Base-by-base conservation (phyloP, 2,888 invertebrate genomes). In the Alloplasta piceator region DNA sequence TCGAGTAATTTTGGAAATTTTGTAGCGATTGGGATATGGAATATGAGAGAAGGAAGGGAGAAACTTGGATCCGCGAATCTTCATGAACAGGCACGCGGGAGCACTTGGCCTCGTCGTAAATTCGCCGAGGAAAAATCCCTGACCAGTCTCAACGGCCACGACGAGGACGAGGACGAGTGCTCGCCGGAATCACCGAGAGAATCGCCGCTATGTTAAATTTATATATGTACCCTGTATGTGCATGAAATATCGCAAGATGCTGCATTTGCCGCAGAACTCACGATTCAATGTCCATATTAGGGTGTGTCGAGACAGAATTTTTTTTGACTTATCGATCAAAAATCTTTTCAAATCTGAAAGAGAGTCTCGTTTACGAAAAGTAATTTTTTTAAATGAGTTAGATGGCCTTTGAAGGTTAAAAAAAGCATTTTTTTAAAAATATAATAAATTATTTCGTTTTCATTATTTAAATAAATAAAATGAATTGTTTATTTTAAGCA, bases 101-200 rank as follows among this genome's bases (percentile, higher is more conserved):
- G 73, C 63, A 79, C 78, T 79, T 74, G 41, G 68, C 68, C 36
- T 70, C 78, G 67, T 75, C 75, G 75, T 80, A 80, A 80, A 80
- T 80, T 71, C 41, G 41, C 55, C 67, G 55, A 80, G 66, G 50
- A 75, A 71, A 61, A 71, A 77, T 67, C 66, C 61, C 60, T 75
- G 80, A 80, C 80, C 80, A 75, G 43, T 71, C 80, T 71, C 71
- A 80, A 80, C 60, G 50, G 58, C 46, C 26, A 68, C 55, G 68
- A 74, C 74, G 63, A 68, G 74, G 58, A 64, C 48, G 66, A 55
- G 58, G 60, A 66, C 66, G 74, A 74, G 41, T 71, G 58, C 50
- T 74, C 52, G 70, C 63, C 73, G 55, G 55, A 74, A 79, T 74
- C 68, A 50, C 26, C 61, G 66, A 71, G 66, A 61, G 64, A 80